Evolutionary conservation across 1,140 invertebrate species (phyloP), one percentile per base, ranked within the genome.

Genomic region (Conopomorpha cramerella): DNA sequence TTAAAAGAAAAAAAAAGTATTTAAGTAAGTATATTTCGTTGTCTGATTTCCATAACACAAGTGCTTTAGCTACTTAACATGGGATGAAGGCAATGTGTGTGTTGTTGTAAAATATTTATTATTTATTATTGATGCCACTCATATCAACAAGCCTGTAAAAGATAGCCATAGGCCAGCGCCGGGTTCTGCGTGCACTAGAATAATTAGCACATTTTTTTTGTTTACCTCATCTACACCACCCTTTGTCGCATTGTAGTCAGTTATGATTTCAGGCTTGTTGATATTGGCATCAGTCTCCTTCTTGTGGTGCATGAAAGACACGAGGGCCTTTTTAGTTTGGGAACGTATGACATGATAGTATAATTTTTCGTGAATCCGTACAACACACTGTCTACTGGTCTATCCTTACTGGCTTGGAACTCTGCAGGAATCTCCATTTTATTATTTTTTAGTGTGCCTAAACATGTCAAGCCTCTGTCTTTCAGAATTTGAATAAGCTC

Each of bases 391-490:
- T 34, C 35, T 26, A 30, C 18, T 12, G 19, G 4, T 12, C 45
- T 36, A 13, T 10, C 32, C 32, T 41, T 45, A 19, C 30, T 26
- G 16, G 39, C 29, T 38, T 34, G 30, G 30, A 47, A 40, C 34
- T 44, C 38, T 8, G 25, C 19, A 17, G 72, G 67, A 26, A 78
- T 58, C 36, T 76, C 44, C 37, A 39, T 48, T 58, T 77, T 77
- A 41, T 78, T 77, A 54, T 68, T 77, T 42, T 51, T 59, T 26
- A 80, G 30, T 3, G 76, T 79, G n/a, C 72, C 74, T 16, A 79
- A 49, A 35, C 67, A 48, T 17, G 64, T 64, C 30, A 80, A 39
- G 36, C 44, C 38, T 16, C 47, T 36, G 23, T 60, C 34, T 45
- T 36, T 47, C 33, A 73, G 46, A 33, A 42, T 36, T 31, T 68